Evolutionary conservation across 2,888 invertebrate genomes (phyloP).

Genomic region (Bellardia pandia): DNA sequence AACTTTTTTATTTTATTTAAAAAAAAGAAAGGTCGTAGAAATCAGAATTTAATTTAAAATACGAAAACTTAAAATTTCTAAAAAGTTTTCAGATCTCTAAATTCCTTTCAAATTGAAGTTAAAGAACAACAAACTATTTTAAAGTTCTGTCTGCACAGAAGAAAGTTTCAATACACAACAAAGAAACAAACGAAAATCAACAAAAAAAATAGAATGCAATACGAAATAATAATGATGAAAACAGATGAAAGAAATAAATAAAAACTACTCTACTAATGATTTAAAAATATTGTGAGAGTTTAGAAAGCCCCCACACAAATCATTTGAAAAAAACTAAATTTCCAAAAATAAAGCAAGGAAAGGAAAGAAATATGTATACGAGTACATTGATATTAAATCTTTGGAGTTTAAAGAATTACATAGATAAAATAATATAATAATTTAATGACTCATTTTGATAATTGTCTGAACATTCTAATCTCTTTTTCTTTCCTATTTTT

Average conservation of each 20-base stretch:
- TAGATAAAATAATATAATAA: slow-evolving; percentile 23
- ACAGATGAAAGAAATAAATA: slow-evolving; percentile 46
- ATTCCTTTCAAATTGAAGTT: too few relatives aligned
- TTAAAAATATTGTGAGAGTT: slow-evolving; percentile 37
- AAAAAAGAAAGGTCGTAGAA: too few relatives aligned
- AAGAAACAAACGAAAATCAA: background rate
- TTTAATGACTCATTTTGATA: slow-evolving; percentile 56
- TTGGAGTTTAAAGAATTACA: background rate
- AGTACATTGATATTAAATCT: slow-evolving; percentile 4
- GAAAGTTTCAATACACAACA: background rate
- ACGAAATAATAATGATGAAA: slow-evolving; percentile 31
- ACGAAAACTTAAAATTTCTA: too few relatives aligned
- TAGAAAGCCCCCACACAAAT: slow-evolving; percentile 24
- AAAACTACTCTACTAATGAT: slow-evolving; percentile 38
- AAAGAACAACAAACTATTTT: slow-evolving; percentile 7
- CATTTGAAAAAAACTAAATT: background rate
- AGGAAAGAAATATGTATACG: background rate
- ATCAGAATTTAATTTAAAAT: too few relatives aligned
- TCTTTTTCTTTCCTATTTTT: background rate
- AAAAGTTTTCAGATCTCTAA: too few relatives aligned
- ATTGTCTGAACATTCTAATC: slow-evolving; percentile 37
- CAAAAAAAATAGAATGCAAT: slow-evolving; percentile 27
- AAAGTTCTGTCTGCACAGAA: background rate
- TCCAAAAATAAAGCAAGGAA: background rate
- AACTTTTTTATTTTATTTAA: too few relatives aligned